phyloP scores from a whole-genome alignment of 35 echinoderm and acorn worm species.

The Antedon bifida region DNA sequence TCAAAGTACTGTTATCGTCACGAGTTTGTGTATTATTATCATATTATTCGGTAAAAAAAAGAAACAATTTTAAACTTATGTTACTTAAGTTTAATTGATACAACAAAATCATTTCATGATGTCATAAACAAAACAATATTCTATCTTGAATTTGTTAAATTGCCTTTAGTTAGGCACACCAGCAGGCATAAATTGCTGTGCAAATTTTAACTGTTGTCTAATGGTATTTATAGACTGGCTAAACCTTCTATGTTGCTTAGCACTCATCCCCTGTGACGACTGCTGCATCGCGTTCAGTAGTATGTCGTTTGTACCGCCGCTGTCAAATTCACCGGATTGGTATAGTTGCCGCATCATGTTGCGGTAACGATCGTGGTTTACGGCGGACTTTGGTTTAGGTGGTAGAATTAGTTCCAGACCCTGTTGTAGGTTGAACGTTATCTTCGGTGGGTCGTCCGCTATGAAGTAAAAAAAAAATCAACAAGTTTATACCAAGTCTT shows the following conservation, averaged over 20 bases:
- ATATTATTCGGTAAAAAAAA: too few relatives aligned
- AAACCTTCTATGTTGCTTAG: not conserved
- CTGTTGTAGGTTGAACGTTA: slow-evolving; percentile 52
- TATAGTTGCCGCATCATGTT: slow-evolving; percentile 23
- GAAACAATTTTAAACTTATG: too few relatives aligned
- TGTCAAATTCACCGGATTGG: not conserved
- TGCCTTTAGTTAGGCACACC: too few relatives aligned
- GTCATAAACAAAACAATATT: too few relatives aligned
- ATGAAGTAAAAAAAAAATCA: not conserved
- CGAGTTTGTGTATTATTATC: too few relatives aligned
- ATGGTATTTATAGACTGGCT: not conserved
- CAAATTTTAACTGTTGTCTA: not conserved
- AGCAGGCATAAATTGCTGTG: not conserved
- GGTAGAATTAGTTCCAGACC: slow-evolving; percentile 74
- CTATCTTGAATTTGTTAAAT: too few relatives aligned
- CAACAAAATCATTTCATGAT: too few relatives aligned
- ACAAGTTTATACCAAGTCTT: too few relatives aligned
- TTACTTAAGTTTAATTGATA: too few relatives aligned
- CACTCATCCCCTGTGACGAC: not conserved
- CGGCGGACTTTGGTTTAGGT: slow-evolving; percentile 33
- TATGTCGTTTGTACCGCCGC: not conserved
- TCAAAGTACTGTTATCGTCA: too few relatives aligned
- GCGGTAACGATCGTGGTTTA: slow-evolving; percentile 16
- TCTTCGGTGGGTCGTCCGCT: slow-evolving; percentile 71
- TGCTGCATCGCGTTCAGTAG: not conserved